A percentile compares a stretch with the other conserved stretches of the same genome.
Evolutionary conservation across 2,888 invertebrate genomes (phyloP).

Genomic region (Tinea semifulvella): DNA sequence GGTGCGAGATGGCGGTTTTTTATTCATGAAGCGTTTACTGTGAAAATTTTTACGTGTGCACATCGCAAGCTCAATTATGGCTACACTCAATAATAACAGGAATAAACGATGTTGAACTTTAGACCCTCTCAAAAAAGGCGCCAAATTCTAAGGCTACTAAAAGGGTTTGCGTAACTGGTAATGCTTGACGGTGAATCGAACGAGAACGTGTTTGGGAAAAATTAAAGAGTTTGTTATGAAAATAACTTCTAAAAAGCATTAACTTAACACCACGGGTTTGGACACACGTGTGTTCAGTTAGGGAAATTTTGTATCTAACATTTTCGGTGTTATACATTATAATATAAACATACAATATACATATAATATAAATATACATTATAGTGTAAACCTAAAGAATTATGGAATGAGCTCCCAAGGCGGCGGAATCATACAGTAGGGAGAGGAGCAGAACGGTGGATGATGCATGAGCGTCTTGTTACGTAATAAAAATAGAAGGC

Average conservation of each 20-base stretch:
- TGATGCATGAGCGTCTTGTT: too few relatives aligned
- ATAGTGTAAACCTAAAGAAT: too few relatives aligned
- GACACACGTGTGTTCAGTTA: too few relatives aligned
- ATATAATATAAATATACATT: too few relatives aligned
- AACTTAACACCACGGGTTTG: too few relatives aligned
- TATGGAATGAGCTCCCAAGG: too few relatives aligned
- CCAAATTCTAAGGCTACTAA: constrained; percentile 8
- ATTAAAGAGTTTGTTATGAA: constrained; percentile 14
- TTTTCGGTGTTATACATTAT: too few relatives aligned
- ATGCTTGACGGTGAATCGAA: constrained; percentile 35
- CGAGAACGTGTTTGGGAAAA: constrained; percentile 38
- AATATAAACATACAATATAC: too few relatives aligned
- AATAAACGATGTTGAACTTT: constrained; percentile 14
- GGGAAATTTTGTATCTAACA: too few relatives aligned
- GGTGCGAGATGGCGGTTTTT: constrained; percentile 31
- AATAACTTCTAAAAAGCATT: constrained; percentile 11
- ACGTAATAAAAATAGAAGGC: too few relatives aligned
- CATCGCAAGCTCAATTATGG: constrained; percentile 5
- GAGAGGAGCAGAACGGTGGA: too few relatives aligned
- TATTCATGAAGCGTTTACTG: constrained; percentile 38
- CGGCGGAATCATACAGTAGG: too few relatives aligned
- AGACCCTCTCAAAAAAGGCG: constrained; percentile 16
- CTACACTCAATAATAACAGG: background rate
- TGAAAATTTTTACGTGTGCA: constrained; percentile 16
- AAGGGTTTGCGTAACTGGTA: constrained; percentile 12